Conservation (phyloP, 2,113 vertebrate species). For the Tapirus terrestris region DNA sequence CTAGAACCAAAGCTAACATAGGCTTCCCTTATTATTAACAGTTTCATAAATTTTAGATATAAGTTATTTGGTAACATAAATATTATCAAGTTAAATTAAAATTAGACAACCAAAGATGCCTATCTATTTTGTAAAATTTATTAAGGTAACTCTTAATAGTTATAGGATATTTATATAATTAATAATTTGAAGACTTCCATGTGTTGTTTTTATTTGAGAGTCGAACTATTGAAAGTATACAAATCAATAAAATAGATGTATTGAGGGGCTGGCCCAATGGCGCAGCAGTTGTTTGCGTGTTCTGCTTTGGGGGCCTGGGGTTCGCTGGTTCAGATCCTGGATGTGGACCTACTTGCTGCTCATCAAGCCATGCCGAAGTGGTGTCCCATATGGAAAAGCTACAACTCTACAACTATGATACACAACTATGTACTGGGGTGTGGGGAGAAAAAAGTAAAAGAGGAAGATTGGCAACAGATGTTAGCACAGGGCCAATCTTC, state of each 20-base stretch:
- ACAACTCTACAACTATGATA: no score
- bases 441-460: no score
- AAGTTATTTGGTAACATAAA: not conserved
- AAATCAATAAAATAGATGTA: not conserved
- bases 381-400: no score
- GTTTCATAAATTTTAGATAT: not conserved
- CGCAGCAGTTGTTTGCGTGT: no score
- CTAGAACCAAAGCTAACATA: not conserved
- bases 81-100: slow-evolving; percentile 33
- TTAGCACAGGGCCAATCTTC: no score
- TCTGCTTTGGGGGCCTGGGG: no score
- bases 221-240: not conserved
- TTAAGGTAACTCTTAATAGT: not conserved
- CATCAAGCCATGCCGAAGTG: no score
- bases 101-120: not conserved
- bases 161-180: not conserved
- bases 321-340: no score
- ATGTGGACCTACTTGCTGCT: no score
- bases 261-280: no score
- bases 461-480: no score
- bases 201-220: not conserved
- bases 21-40: not conserved
- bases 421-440: no score
- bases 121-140: not conserved
- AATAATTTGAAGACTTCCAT: not conserved